Percentiles rank a stretch among this genome's conserved stretches.
Evolutionary conservation across 2,797 vertebrate genomes (phyloP).

Genomic region (Myotis findleyi): DNA sequence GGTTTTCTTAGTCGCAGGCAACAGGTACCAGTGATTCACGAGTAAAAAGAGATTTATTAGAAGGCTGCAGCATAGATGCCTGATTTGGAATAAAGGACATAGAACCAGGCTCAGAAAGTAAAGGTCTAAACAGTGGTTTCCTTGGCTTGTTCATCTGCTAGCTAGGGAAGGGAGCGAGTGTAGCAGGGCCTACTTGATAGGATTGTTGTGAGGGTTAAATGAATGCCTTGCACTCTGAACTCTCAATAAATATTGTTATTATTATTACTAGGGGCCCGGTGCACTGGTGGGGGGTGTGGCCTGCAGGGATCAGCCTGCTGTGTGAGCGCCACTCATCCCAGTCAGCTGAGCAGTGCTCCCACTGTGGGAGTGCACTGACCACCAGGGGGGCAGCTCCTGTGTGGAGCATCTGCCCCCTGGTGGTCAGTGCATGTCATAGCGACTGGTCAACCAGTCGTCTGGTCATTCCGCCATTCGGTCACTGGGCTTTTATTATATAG

Average conservation of each 20-base stretch:
- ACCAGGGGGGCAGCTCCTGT: too few species aligned
- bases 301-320: too few species aligned
- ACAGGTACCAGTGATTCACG: neutral
- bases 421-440: too few species aligned
- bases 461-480: too few species aligned
- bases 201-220: neutral
- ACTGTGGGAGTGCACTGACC: too few species aligned
- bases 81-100: neutral
- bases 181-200: neutral
- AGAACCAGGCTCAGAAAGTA: neutral
- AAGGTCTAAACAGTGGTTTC: neutral
- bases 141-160: too few species aligned
- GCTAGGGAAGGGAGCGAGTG: neutral
- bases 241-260: neutral
- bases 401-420: too few species aligned
- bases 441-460: too few species aligned
- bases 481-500: too few species aligned
- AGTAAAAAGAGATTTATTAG: conserved; percentile 1
- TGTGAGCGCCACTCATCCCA: too few species aligned
- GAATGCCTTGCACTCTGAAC: neutral
- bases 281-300: too few species aligned
- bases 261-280: neutral
- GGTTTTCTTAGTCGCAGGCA: conserved; percentile 1
- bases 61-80: neutral
- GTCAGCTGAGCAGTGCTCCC: too few species aligned